Evolutionary conservation across 2,113 vertebrate genomes (phyloP).

Genomic region (Sebastes schlegelii): DNA sequence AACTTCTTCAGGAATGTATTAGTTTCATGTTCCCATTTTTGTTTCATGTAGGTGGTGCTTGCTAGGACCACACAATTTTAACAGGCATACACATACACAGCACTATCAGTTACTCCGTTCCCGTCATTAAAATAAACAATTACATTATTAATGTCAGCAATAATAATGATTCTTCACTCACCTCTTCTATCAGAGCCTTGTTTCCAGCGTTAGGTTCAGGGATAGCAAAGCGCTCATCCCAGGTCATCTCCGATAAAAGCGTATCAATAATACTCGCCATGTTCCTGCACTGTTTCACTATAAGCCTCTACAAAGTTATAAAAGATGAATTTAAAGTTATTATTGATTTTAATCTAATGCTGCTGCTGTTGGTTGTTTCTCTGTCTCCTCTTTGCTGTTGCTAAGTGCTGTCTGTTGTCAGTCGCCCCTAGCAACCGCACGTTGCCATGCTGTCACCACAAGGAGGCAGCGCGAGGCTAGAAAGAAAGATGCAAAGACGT

Average conservation of each 20-base stretch:
- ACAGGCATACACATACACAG: not conserved
- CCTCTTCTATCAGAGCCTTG: conserved; percentile 86
- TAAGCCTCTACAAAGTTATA: not conserved
- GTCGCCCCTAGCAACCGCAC: conserved; percentile 62
- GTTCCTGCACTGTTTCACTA: not conserved
- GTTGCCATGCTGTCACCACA: not conserved
- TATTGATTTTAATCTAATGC: too few species aligned
- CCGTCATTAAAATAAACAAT: not conserved
- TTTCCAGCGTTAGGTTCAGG: conserved; percentile 89
- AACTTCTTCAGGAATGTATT: too few species aligned
- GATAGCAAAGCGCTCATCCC: conserved; percentile 88
- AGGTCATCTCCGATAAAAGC: conserved; percentile 83
- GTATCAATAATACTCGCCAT: conserved; percentile 48
- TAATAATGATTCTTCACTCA: conserved; percentile 67
- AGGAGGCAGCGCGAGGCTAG: conserved; percentile 23
- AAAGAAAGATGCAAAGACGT: not conserved
- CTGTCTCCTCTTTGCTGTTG: not conserved
- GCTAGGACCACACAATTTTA: too few species aligned
- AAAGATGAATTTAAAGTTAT: not conserved
- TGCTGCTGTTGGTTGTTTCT: too few species aligned
- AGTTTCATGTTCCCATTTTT: too few species aligned
- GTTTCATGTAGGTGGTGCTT: too few species aligned
- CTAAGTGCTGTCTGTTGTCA: conserved; percentile 37
- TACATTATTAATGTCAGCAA: not conserved
- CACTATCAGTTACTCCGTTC: too few species aligned